phyloP scores from a whole-genome alignment of 1,140 invertebrate species.

The Bombus balteatus region DNA sequence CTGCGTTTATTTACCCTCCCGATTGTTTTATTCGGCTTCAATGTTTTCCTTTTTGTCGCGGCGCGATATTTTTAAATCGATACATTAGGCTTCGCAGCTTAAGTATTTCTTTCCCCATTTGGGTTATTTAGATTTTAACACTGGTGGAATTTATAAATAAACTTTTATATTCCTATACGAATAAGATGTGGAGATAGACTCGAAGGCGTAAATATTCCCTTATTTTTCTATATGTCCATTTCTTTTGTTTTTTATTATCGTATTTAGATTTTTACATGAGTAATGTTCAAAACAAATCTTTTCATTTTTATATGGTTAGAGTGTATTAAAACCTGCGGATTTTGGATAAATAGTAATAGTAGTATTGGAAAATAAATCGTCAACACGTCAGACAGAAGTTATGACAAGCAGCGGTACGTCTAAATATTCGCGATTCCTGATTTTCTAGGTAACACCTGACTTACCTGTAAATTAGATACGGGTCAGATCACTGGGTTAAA shows the following conservation, averaged over 20 bases:
- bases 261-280: neutral
- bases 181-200: no score
- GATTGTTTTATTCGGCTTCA: conserved; percentile 11
- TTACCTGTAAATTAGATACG: conserved; percentile 55
- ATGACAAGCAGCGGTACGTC: neutral
- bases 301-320: neutral
- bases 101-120: neutral
- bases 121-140: neutral
- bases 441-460: conserved; percentile 34
- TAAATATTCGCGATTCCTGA: conserved; percentile 24
- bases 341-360: no score
- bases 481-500: conserved; percentile 53
- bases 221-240: no score
- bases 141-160: no score
- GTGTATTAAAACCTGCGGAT: no score
- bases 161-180: no score
- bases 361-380: no score
- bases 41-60: neutral
- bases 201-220: no score
- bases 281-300: neutral
- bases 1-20: conserved; percentile 41
- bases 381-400: neutral
- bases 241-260: neutral
- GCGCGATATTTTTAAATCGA: neutral
- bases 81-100: neutral